Base-by-base conservation (phyloP, 1,140 invertebrate species). In the Centruroides vittatus region DNA sequence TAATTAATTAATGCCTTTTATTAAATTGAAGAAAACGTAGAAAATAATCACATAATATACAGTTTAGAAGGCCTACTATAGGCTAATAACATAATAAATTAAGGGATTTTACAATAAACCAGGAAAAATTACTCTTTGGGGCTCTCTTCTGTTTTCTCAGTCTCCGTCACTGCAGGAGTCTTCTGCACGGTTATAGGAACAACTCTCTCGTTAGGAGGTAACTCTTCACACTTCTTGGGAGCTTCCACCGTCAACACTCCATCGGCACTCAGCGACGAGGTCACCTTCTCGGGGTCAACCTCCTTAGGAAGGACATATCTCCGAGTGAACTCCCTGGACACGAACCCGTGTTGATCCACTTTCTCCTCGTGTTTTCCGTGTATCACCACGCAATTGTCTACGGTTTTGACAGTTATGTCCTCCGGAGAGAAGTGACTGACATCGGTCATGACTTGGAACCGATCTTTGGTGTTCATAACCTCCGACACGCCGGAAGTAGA, bases 261-360 rank as follows among this genome's bases (percentile, higher is more conserved):
- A 70, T 89, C 86, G 0, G 84, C 82, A 8, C 84, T 86, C 54
- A 90, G 71, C 6, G 80, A 80, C 2, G 86, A 88, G 47, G 80
- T 78, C 0, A 88, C 84, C 49, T 77, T 73, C 4, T 81, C 79
- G 0, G 77, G 67, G 62, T 84, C 76, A 36, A 81, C 81, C 58
- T 80, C 78, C 49, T 78, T 72, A 1, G 83, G 82, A 36, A 84
- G 65, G 13, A 76, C 72, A 61, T 85, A 87, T 47, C 81, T 79
- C 47, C 86, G 80, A 11, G 81, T 81, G 73, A 90, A 90, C 70
- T 88, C 84, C 5, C 85, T 79, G 0, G 82, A 82, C 12, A 87
- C 79, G 68, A 76, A 88, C 4, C 86, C 86, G 66, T 86, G 82
- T 36, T 73, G 68, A 57, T 73, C 73, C 2, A 55, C 55, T 41